Evolutionary conservation across 2,113 vertebrate genomes (phyloP).

Genomic region (Rhegmatorhina hoffmannsi): DNA sequence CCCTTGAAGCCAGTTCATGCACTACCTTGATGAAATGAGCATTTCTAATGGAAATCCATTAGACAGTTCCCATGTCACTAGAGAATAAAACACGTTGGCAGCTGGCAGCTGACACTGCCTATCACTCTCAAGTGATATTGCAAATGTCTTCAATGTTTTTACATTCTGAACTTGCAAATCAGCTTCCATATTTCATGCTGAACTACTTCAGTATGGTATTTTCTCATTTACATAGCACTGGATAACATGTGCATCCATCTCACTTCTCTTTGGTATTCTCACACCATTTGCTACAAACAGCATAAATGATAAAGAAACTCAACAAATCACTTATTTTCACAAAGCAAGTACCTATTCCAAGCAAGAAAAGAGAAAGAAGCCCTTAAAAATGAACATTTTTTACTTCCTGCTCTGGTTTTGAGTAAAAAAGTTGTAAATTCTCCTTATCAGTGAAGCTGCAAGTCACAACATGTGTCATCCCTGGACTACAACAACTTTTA

Average conservation of each 20-base stretch:
- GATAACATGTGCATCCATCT: neutral
- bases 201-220: neutral
- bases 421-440: neutral
- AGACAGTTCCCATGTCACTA: neutral
- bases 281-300: neutral
- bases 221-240: neutral
- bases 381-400: neutral
- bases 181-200: neutral
- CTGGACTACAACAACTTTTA: neutral
- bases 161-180: neutral
- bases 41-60: neutral
- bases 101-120: neutral
- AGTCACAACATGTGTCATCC: neutral
- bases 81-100: neutral
- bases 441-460: neutral
- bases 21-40: neutral
- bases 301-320: neutral
- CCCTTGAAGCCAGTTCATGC: neutral
- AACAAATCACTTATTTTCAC: neutral
- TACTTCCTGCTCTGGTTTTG: neutral
- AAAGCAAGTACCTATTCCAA: neutral
- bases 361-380: neutral
- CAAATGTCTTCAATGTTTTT: neutral
- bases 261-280: neutral
- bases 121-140: neutral